These are phyloP conservation scores for Pachydiplax longipennis DNA, from an alignment of 2,888 invertebrate species.

Conservation along the genomic window DNA sequence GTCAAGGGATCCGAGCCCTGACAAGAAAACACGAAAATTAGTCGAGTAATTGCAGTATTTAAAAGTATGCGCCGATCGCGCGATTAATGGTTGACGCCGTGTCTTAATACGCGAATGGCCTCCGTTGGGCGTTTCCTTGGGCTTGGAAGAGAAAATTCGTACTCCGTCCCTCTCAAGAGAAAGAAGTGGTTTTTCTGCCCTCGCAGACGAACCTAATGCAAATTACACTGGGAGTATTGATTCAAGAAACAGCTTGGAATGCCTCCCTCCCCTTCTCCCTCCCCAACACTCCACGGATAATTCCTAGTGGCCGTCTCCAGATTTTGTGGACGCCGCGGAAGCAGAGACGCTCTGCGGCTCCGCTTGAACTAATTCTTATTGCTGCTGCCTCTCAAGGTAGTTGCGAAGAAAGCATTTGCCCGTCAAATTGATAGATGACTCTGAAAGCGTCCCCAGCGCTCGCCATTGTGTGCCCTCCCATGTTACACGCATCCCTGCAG, in stretches of 20 bases:
- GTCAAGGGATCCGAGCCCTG: neutral
- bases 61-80: neutral
- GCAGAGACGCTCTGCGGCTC: constrained; percentile 40
- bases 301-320: constrained; percentile 44
- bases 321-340: constrained; percentile 43
- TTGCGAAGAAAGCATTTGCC: neutral
- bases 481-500: no score
- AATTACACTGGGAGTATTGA: constrained; percentile 45
- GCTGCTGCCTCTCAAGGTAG: neutral
- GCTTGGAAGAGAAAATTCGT: constrained; percentile 33
- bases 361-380: constrained; percentile 36
- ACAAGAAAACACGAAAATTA: neutral
- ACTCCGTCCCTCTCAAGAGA: constrained; percentile 34
- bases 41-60: neutral
- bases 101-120: neutral
- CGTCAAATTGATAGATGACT: constrained; percentile 6
- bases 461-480: neutral
- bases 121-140: constrained; percentile 31
- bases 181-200: constrained; percentile 45
- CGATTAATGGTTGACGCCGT: neutral
- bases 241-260: constrained; percentile 44
- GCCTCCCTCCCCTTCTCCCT: constrained; percentile 7
- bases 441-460: neutral
- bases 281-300: constrained; percentile 28
- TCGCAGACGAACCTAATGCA: constrained; percentile 44